phyloP scores from a whole-genome alignment of 2,888 invertebrate genomes.

The Acrocera orbiculus region DNA sequence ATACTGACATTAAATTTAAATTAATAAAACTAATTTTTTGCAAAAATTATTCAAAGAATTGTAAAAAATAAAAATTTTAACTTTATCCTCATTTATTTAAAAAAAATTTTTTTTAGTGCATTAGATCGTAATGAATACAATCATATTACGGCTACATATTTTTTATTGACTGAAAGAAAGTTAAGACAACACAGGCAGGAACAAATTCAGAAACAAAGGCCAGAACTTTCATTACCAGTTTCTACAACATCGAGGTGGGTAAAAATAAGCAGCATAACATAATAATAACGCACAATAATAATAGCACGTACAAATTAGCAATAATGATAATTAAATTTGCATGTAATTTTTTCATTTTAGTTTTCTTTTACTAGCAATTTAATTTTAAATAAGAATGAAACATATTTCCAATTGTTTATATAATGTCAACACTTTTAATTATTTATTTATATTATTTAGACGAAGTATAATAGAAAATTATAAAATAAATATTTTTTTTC shows the following conservation, averaged over 20 bases:
- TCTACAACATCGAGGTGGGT: constrained; percentile 18
- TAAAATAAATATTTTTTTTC: no score
- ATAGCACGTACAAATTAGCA: neutral
- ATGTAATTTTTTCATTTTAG: constrained; percentile 1
- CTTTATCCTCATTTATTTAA: no score
- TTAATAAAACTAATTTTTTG: no score
- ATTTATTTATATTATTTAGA: no score
- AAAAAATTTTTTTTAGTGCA: constrained; percentile 46
- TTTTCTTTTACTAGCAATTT: no score
- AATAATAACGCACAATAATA: constrained; percentile 1
- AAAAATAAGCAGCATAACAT: neutral
- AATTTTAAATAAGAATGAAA: no score
- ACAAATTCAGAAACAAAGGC: constrained; percentile 30
- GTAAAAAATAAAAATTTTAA: no score
- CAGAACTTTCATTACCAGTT: constrained; percentile 16
- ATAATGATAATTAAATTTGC: neutral
- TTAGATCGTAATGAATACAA: constrained; percentile 93
- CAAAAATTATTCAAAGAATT: no score
- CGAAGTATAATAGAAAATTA: no score
- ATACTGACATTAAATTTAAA: no score
- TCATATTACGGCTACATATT: constrained; percentile 97
- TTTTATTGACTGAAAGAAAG: constrained; percentile 84
- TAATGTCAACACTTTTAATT: no score
- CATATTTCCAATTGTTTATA: no score
- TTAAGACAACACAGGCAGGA: constrained; percentile 62